Base-by-base conservation (phyloP, 2,797 vertebrate genomes). In the Girardinus metallicus region DNA sequence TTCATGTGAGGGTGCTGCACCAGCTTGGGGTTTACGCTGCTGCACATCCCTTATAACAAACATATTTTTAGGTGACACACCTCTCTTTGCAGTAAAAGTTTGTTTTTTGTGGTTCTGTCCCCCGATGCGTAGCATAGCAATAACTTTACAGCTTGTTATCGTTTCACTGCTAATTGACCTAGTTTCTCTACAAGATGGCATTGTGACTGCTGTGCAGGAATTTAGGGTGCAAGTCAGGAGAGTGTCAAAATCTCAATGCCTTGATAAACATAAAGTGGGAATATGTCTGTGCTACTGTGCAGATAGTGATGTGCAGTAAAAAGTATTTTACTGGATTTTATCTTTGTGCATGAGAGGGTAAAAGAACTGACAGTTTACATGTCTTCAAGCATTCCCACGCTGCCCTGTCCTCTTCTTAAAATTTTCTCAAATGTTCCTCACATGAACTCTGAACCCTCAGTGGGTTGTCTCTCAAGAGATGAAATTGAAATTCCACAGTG, bases 391-490 rank as follows among this genome's bases (percentile, higher is more conserved):
- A 80, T 68, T 82, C 77, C 60, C 55, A 16, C 60, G n/a, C 80
- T 74, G 29, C 41, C 64, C 77, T 53, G 72, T 79, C 44, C 23
- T 72, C 60, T 60, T 62, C 41, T 73, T 46, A 55, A 83, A 86
- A 86, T 83, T 34, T 46, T 81, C 83, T 88, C 80, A 70, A 86
- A 68, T 74, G 88, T 91, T 75, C 80, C 88, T 91, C 79, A 78
- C 87, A 77, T 93, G 91, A 94, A 79, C 94, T 88, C 82, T 91
- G 90, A 92, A 88, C 91, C 76, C 73, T 51, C 1, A 53, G 84
- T 85, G 87, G 87, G 78, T 80, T 91, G 86, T 90, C 81, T 91
- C 85, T 85, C 87, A 70, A 89, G 88, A 82, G 86, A 91, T 90
- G 87, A 87, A 92, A 91, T 91, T 78, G 75, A 91, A 92, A 89